Evolutionary conservation across 2,113 vertebrate species (phyloP).

Genomic region (Pedionomus torquatus): DNA sequence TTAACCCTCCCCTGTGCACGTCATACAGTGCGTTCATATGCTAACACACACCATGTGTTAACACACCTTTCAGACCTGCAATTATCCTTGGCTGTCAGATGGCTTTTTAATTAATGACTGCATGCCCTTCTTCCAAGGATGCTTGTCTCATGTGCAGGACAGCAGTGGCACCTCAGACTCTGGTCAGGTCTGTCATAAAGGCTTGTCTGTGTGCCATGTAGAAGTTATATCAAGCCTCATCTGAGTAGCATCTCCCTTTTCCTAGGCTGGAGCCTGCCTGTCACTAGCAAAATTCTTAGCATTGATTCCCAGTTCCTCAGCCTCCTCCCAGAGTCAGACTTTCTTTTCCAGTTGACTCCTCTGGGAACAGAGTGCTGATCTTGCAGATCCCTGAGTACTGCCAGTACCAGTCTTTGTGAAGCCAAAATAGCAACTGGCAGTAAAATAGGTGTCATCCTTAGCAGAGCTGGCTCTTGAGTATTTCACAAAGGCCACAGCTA

Average conservation of each 20-base stretch:
- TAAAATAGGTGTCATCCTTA: background rate
- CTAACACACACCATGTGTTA: background rate
- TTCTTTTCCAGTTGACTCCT: background rate
- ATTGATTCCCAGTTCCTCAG: background rate
- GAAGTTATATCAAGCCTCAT: background rate
- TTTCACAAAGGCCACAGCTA: background rate
- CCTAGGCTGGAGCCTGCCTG: background rate
- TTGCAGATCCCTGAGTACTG: background rate
- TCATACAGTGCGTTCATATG: background rate
- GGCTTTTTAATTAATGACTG: background rate
- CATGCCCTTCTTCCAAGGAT: background rate
- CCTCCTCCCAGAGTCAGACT: background rate
- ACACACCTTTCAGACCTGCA: background rate
- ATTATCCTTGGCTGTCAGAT: background rate
- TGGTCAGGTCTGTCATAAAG: background rate
- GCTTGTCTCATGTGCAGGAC: background rate
- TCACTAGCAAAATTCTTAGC: background rate
- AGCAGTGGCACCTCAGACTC: background rate
- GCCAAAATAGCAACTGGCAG: background rate
- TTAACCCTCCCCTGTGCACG: background rate
- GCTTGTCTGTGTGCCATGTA: fast-evolving
- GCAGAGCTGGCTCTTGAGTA: background rate
- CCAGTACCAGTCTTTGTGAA: background rate
- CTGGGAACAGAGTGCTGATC: fast-evolving
- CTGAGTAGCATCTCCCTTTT: background rate